Evolutionary conservation across 2,113 vertebrate species (phyloP).

Genomic region (Pomatorhinus ruficollis): DNA sequence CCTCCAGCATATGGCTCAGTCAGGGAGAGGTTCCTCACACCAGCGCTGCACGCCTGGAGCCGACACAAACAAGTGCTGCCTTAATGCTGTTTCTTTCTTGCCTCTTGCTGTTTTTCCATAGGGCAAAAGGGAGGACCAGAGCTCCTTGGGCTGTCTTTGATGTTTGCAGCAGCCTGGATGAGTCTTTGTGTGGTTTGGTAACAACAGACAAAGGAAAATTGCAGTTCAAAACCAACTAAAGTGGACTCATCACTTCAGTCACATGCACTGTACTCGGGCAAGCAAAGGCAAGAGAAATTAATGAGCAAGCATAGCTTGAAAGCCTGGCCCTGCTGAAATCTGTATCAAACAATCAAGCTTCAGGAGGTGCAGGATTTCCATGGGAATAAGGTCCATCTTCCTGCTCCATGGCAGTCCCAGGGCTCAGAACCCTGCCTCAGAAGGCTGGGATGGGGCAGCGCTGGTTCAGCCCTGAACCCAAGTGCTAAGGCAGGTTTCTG

Average conservation of each 20-base stretch:
- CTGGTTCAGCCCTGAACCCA: accelerated
- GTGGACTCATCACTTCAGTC: accelerated
- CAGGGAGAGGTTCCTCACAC: accelerated
- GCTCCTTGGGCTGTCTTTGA: background rate
- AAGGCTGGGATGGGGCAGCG: accelerated
- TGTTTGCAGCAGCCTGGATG: background rate
- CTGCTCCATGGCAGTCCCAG: background rate
- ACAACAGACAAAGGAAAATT: background rate
- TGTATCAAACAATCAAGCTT: background rate
- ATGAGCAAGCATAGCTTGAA: background rate
- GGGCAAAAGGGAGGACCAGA: background rate
- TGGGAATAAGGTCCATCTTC: background rate
- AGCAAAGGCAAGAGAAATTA: background rate
- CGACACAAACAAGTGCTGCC: background rate
- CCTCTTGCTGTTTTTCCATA: background rate
- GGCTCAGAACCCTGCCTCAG: accelerated
- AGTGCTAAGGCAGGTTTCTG: background rate
- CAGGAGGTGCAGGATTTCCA: background rate
- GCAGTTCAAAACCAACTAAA: background rate
- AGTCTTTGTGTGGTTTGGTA: background rate
- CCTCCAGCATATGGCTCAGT: background rate
- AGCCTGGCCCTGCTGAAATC: background rate
- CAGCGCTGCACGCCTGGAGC: accelerated
- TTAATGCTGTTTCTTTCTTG: background rate
- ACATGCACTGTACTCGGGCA: accelerated